These are phyloP conservation scores for Thysanoteuthis rhombus DNA, from an alignment of 2,888 invertebrate genomes.

Conservation along the genomic window DNA sequence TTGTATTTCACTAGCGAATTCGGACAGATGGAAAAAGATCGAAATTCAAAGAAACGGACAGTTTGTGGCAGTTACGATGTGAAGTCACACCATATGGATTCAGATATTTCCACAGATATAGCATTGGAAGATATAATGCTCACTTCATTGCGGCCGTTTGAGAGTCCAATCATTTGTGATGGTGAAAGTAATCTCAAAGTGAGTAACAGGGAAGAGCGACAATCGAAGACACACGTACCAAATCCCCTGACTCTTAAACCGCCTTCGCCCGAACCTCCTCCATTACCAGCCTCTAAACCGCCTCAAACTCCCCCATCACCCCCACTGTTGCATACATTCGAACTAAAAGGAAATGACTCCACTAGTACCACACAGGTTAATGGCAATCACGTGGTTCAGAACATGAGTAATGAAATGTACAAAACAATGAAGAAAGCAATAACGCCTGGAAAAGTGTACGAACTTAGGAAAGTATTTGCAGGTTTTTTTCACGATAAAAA, in stretches of 20 bases:
- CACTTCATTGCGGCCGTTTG: background rate
- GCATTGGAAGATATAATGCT: background rate
- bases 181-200: background rate
- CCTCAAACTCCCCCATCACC: background rate
- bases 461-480: conserved; percentile 14
- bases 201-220: background rate
- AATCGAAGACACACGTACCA: too few relatives aligned
- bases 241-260: background rate
- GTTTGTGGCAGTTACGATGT: background rate
- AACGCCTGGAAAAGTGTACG: conserved; percentile 12
- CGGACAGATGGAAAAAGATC: background rate
- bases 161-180: background rate
- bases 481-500: background rate
- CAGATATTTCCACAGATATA: background rate
- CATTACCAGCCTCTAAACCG: background rate
- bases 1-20: background rate
- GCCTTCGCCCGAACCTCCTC: background rate
- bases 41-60: too few relatives aligned
- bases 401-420: conserved; percentile 19
- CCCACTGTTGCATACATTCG: background rate
- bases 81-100: background rate
- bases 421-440: conserved; percentile 27
- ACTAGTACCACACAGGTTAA: background rate
- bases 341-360: background rate
- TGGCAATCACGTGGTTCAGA: conserved; percentile 14